Percentiles rank a stretch among this genome's conserved stretches.
These are phyloP conservation scores for Neoseiulus cucumeris DNA, from an alignment of 1,140 invertebrate species.

Conservation along the genomic window DNA sequence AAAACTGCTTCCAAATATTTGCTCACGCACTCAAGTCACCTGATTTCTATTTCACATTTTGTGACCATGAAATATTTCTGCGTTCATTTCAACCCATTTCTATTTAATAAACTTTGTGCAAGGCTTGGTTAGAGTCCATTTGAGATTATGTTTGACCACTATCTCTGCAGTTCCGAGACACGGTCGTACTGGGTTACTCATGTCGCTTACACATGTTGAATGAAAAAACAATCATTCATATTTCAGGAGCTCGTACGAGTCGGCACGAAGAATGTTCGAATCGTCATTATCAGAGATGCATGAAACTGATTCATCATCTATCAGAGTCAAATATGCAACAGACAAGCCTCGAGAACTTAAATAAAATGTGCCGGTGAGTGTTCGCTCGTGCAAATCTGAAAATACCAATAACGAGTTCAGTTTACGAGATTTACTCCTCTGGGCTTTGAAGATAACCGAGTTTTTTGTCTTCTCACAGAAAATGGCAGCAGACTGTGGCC, in stretches of 20 bases:
- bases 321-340: constrained; percentile 7
- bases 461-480: background rate
- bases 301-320: constrained; percentile 2
- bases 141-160: too few species aligned
- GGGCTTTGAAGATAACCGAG: background rate
- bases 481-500: background rate
- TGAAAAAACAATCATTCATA: too few species aligned
- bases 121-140: too few species aligned
- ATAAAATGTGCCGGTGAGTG: background rate
- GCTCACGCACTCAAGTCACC: too few species aligned
- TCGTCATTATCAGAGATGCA: constrained; percentile 5
- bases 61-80: too few species aligned
- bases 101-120: too few species aligned
- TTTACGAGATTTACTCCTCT: background rate
- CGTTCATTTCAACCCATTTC: too few species aligned
- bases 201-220: too few species aligned
- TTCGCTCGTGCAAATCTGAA: background rate
- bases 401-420: background rate
- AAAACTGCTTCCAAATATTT: too few species aligned
- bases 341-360: background rate
- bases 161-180: too few species aligned
- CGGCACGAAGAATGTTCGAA: background rate
- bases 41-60: too few species aligned
- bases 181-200: too few species aligned
- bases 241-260: background rate